Conservation (phyloP, 2,113 vertebrate genomes). For the Ceratotherium simum region DNA sequence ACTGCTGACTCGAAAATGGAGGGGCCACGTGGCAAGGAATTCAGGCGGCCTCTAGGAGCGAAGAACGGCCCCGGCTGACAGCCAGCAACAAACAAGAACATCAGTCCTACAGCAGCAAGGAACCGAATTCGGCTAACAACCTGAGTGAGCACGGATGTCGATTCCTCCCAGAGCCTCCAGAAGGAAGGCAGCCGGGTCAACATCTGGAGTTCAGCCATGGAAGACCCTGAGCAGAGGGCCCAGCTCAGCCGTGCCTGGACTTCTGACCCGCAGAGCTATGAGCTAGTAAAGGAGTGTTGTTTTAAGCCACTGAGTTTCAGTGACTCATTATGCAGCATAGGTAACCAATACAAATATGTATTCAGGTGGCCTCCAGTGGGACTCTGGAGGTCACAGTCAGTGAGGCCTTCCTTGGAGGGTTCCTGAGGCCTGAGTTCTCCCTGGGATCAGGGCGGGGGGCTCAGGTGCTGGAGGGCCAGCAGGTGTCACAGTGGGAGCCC, state of each 20-base stretch:
- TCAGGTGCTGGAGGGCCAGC: neutral
- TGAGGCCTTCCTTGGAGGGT: neutral
- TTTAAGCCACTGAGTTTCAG: too few species aligned
- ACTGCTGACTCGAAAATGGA: too few species aligned
- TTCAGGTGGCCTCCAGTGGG: neutral
- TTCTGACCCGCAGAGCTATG: neutral
- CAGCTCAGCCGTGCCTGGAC: neutral
- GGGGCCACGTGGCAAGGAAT: neutral
- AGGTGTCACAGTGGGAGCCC: neutral
- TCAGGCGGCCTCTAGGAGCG: neutral
- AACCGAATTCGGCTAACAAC: fast-evolving
- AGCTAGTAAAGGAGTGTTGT: neutral
- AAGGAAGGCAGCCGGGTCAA: fast-evolving
- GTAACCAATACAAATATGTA: too few species aligned
- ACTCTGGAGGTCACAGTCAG: neutral
- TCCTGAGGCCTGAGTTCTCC: neutral
- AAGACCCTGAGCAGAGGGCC: neutral
- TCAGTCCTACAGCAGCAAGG: neutral
- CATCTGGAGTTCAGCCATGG: fast-evolving
- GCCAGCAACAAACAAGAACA: neutral
- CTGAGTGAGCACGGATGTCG: fast-evolving
- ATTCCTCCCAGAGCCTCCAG: neutral
- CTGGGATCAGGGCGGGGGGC: neutral
- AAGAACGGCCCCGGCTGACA: neutral
- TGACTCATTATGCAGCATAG: neutral